These are phyloP conservation scores for Thermophis baileyi DNA, from an alignment of 2,113 vertebrate genomes.

Conservation along the genomic window DNA sequence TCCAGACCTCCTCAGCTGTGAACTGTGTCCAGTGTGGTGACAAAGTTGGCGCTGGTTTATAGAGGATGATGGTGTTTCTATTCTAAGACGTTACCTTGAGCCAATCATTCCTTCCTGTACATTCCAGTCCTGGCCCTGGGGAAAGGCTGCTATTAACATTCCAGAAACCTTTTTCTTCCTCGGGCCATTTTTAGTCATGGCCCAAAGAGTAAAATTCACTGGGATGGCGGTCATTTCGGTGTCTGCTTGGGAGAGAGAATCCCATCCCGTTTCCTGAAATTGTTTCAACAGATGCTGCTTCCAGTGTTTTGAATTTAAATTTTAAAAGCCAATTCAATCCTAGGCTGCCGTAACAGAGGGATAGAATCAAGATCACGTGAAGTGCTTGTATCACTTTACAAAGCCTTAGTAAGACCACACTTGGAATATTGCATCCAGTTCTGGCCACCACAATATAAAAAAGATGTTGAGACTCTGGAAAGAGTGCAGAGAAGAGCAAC, in stretches of 20 bases:
- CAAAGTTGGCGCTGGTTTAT: neutral
- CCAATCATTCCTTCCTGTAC: neutral
- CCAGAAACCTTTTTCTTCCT: neutral
- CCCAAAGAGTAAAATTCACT: slow-evolving; percentile 10
- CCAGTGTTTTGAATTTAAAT: neutral
- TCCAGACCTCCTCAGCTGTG: neutral
- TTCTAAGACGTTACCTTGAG: slow-evolving; percentile 2
- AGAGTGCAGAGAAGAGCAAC: too few relatives aligned
- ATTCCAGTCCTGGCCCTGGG: neutral
- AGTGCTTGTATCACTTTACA: neutral
- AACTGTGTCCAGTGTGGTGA: slow-evolving; percentile 45
- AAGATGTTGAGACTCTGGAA: too few relatives aligned
- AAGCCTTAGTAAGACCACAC: too few relatives aligned
- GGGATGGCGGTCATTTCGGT: slow-evolving; percentile 12
- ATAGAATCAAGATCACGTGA: neutral
- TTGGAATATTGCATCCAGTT: too few relatives aligned
- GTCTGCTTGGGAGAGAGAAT: slow-evolving; percentile 40
- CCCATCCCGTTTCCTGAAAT: slow-evolving; percentile 38
- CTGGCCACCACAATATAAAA: too few relatives aligned
- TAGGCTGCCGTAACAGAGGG: too few relatives aligned
- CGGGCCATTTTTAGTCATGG: slow-evolving; percentile 42
- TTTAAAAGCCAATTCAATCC: neutral
- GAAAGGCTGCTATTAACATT: neutral
- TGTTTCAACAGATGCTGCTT: slow-evolving; percentile 37
- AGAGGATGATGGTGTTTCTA: slow-evolving; percentile 1